Percentiles rank a stretch among this genome's conserved stretches.
These are phyloP conservation scores for Amphipoea lucens DNA, from an alignment of 2,888 invertebrate species.

Conservation along the genomic window DNA sequence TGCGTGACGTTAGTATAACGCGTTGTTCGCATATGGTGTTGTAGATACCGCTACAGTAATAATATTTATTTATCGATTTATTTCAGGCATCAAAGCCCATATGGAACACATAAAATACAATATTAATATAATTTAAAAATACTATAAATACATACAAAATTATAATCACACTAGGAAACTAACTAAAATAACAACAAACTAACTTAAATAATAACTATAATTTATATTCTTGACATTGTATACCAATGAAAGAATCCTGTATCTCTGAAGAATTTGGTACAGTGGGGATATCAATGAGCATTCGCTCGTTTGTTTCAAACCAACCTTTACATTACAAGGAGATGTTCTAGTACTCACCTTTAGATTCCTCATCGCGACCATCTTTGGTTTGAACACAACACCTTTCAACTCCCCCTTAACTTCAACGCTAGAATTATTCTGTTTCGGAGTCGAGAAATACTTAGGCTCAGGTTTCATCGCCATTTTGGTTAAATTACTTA, in stretches of 20 bases:
- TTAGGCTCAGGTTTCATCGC: slow-evolving; percentile 66
- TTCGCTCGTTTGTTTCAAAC: not conserved
- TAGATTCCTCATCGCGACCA: slow-evolving; percentile 84
- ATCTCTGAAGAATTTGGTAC: not conserved
- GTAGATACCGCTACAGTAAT: too few species aligned
- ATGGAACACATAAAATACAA: too few species aligned
- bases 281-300: not conserved
- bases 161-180: too few species aligned
- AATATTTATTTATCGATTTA: too few species aligned
- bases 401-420: slow-evolving; percentile 69
- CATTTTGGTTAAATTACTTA: slow-evolving; percentile 59
- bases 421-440: slow-evolving; percentile 42
- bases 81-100: too few species aligned
- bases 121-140: too few species aligned
- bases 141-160: too few species aligned
- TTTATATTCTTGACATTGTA: too few species aligned
- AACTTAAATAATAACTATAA: too few species aligned
- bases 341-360: slow-evolving; percentile 67
- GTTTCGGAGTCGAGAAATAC: slow-evolving; percentile 62
- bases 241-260: not conserved
- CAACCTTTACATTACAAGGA: not conserved
- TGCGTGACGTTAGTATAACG: too few species aligned
- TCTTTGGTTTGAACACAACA: slow-evolving; percentile 80
- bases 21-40: too few species aligned
- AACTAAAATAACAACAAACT: too few species aligned